Evolutionary conservation across 2,797 vertebrate genomes (phyloP).

Genomic region (Takifugu rubripes): DNA sequence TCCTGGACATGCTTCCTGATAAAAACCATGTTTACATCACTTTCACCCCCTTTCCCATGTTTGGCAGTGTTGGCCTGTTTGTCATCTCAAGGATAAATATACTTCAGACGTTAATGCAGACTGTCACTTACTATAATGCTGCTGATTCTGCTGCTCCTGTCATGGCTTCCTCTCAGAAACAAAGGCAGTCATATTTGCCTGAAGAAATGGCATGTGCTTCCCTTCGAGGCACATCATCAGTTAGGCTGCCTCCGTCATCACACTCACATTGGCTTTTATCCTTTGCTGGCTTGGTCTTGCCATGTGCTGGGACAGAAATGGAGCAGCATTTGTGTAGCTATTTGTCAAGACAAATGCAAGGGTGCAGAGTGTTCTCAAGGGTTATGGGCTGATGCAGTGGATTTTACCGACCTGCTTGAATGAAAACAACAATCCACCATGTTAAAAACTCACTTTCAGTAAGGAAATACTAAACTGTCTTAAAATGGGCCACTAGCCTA

Average conservation of each 20-base stretch:
- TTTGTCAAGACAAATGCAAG: neutral
- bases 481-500: constrained; percentile 41
- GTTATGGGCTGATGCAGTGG: constrained; percentile 27
- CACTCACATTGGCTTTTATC: constrained; percentile 1
- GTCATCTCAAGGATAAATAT: constrained; percentile 4
- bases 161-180: constrained; percentile 1
- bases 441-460: constrained; percentile 50
- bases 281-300: constrained; percentile 10
- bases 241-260: constrained; percentile 16
- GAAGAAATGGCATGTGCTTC: constrained; percentile 4
- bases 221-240: constrained; percentile 10
- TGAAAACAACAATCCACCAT: constrained; percentile 39
- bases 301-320: constrained; percentile 3
- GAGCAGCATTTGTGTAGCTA: neutral
- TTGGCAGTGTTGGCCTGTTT: constrained; percentile 1
- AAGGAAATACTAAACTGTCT: constrained; percentile 15
- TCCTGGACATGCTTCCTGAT: no score
- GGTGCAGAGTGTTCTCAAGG: constrained; percentile 16
- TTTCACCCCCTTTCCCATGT: no score
- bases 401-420: constrained; percentile 24
- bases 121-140: neutral
- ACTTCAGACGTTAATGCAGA: neutral
- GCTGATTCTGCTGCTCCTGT: neutral
- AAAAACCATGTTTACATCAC: no score
- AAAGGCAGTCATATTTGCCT: constrained; percentile 1